A percentile compares a stretch with the other conserved stretches of the same genome.
Conservation (phyloP, 1,140 invertebrate species). For the Frieseomelitta varia region DNA sequence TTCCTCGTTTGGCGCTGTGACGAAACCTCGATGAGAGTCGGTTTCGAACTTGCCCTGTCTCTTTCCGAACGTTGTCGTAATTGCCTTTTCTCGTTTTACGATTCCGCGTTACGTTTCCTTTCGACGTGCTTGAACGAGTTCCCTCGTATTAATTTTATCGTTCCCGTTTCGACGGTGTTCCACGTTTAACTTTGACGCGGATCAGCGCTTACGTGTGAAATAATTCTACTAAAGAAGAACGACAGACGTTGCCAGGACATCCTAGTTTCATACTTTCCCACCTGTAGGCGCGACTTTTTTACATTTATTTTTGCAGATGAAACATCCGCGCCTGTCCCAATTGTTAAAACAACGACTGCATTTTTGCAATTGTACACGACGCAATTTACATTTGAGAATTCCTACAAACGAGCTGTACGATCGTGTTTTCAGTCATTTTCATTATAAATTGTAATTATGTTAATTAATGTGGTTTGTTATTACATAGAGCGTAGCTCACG, state of each 20-base stretch:
- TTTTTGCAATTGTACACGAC: not conserved
- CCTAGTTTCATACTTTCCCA: not conserved
- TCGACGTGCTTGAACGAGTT: constrained; percentile 6
- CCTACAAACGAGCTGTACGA: not conserved
- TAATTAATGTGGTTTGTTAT: constrained; percentile 5
- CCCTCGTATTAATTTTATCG: not conserved
- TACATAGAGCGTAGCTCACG: too few relatives aligned
- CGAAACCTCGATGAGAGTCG: constrained; percentile 12
- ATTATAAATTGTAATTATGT: constrained; percentile 11
- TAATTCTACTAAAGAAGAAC: not conserved
- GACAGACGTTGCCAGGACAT: not conserved
- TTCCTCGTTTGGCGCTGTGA: constrained; percentile 56
- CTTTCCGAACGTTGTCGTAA: constrained; percentile 49
- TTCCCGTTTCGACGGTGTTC: not conserved
- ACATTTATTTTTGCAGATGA: not conserved
- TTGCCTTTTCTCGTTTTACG: constrained; percentile 50
- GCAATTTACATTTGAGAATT: not conserved
- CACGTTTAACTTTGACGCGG: too few relatives aligned
- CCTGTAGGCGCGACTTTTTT: not conserved
- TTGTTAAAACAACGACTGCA: not conserved
- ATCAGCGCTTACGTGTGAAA: not conserved
- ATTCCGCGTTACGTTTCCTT: too few relatives aligned
- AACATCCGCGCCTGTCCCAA: not conserved
- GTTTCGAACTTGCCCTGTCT: constrained; percentile 34
- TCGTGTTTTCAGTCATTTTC: not conserved